Percentiles rank a stretch among this genome's conserved stretches.
phyloP scores from a whole-genome alignment of 2,113 vertebrate species.

The Micronycteris hirsuta region DNA sequence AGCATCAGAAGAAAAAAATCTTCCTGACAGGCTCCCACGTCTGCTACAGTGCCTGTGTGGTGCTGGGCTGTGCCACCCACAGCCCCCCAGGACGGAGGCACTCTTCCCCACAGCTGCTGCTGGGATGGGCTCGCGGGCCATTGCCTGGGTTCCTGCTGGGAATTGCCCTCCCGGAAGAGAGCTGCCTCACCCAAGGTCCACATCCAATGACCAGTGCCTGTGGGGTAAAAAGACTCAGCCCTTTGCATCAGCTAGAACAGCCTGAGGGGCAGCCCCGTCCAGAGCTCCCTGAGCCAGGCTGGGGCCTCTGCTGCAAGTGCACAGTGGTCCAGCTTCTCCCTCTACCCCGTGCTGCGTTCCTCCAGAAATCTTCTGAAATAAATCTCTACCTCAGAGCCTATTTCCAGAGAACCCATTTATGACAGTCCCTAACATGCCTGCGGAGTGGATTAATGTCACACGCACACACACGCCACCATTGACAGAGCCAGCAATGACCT shows the following conservation, averaged over 20 bases:
- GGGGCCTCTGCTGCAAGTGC: neutral
- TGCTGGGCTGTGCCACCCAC: neutral
- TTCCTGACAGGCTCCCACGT: neutral
- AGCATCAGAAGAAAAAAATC: neutral
- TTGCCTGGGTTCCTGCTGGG: neutral
- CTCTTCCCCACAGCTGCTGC: neutral
- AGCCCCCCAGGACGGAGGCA: neutral
- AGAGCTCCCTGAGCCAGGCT: fast-evolving
- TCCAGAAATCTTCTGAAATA: neutral
- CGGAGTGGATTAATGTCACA: neutral
- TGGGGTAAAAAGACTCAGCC: neutral
- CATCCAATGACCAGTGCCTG: neutral
- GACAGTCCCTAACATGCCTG: neutral
- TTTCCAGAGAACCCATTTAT: neutral
- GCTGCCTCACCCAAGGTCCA: neutral
- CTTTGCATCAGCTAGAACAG: neutral
- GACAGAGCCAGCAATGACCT: neutral
- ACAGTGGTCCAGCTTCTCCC: neutral
- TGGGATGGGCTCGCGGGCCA: fast-evolving
- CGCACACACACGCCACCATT: neutral
- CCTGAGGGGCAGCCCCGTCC: neutral
- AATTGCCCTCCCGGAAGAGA: neutral
- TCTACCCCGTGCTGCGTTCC: neutral
- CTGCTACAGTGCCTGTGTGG: neutral
- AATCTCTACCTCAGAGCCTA: neutral